Conservation (phyloP, 2,888 invertebrate species). For the Aporophyla lueneburgensis region DNA sequence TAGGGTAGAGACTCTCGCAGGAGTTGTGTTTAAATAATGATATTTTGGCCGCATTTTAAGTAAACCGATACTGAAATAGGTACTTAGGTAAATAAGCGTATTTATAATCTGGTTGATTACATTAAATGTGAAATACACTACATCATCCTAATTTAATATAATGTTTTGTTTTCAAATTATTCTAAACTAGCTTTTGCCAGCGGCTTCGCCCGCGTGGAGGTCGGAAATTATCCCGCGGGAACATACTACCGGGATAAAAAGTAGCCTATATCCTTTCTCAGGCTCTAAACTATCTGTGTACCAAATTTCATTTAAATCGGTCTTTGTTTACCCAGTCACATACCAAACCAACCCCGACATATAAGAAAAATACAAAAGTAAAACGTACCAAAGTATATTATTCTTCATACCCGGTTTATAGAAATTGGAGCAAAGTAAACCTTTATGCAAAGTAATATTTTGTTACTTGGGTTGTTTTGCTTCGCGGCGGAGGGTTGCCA, state of each 20-base stretch:
- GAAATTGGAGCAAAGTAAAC: conserved; percentile 45
- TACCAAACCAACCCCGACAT: background rate
- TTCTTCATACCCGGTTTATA: conserved; percentile 41
- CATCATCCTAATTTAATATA: too few relatives aligned
- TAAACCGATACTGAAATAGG: background rate
- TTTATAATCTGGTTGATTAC: background rate
- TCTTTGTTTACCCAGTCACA: conserved; percentile 27
- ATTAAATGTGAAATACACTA: background rate
- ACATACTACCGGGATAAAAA: too few relatives aligned
- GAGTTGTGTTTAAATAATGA: conserved; percentile 7
- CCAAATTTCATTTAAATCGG: too few relatives aligned
- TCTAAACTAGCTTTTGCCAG: too few relatives aligned
- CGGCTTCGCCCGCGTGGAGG: too few relatives aligned
- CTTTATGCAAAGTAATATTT: conserved; percentile 39
- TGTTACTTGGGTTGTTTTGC: conserved; percentile 24
- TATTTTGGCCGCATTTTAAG: conserved; percentile 2
- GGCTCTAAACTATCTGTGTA: too few relatives aligned
- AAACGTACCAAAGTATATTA: conserved; percentile 26
- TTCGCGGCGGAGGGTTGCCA: conserved; percentile 22
- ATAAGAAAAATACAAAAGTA: background rate
- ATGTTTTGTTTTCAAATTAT: too few relatives aligned
- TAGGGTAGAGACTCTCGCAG: background rate
- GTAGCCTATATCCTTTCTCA: too few relatives aligned
- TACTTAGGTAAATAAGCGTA: background rate
- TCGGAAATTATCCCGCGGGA: too few relatives aligned